These are phyloP conservation scores for Neuroterus valhalla DNA, from an alignment of 1,140 invertebrate genomes.

Conservation along the genomic window DNA sequence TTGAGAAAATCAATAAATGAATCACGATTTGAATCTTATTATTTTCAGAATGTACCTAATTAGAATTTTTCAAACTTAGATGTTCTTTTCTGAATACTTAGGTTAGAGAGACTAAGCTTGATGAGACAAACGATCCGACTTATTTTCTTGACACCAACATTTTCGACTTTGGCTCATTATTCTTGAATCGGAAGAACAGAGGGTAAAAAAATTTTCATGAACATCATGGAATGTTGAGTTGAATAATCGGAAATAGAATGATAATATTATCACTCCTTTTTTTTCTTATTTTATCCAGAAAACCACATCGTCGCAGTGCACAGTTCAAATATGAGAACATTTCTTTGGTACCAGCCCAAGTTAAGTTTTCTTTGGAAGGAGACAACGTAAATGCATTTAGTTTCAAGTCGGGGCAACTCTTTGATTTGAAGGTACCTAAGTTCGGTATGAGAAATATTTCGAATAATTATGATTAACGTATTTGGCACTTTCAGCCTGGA, in stretches of 20 bases:
- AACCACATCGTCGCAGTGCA: slow-evolving; percentile 42
- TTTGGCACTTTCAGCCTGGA: slow-evolving; percentile 31
- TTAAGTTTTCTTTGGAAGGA: slow-evolving; percentile 46
- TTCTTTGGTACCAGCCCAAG: slow-evolving; percentile 52
- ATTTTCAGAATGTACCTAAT: no score
- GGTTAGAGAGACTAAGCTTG: slow-evolving; percentile 45
- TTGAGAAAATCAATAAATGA: no score
- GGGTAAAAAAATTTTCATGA: slow-evolving; percentile 43
- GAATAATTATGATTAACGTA: not conserved
- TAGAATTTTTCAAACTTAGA: no score
- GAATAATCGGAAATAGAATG: slow-evolving; percentile 7
- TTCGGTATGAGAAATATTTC: slow-evolving; percentile 9
- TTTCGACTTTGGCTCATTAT: slow-evolving; percentile 64
- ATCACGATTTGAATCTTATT: no score
- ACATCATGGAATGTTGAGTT: not conserved
- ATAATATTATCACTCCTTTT: slow-evolving; percentile 35
- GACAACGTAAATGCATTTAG: slow-evolving; percentile 46
- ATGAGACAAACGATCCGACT: slow-evolving; percentile 49
- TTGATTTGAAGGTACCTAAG: slow-evolving; percentile 45
- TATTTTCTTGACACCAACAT: slow-evolving; percentile 55
- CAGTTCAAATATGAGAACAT: slow-evolving; percentile 60
- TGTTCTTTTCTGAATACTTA: no score
- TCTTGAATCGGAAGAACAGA: slow-evolving; percentile 44
- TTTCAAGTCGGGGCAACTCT: slow-evolving; percentile 42
- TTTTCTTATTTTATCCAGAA: not conserved